phyloP scores from a whole-genome alignment of 2,113 vertebrate genomes.

The Etheostoma cragini region DNA sequence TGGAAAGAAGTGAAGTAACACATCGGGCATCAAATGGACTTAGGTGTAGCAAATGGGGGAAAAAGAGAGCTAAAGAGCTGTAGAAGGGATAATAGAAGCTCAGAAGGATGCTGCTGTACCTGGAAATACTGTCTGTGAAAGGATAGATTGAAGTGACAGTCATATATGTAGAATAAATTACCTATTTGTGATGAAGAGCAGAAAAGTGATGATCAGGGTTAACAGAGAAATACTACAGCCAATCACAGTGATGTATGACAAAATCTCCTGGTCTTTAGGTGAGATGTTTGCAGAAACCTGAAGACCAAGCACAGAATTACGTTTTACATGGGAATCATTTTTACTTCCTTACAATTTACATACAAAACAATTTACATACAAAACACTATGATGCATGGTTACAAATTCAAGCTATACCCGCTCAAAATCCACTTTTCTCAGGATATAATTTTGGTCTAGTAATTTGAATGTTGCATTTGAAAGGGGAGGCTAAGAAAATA shows the following conservation, averaged over 20 bases:
- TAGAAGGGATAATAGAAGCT: background rate
- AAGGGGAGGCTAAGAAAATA: no score
- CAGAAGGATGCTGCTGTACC: background rate
- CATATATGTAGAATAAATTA: background rate
- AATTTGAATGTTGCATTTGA: no score
- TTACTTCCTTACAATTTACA: background rate
- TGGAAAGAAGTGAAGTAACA: background rate
- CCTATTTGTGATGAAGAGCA: constrained; percentile 59
- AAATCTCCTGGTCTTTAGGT: background rate
- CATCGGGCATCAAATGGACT: background rate
- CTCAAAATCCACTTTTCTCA: no score
- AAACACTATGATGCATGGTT: background rate
- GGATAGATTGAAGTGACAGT: background rate
- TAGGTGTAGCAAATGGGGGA: background rate
- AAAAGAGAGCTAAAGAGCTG: background rate
- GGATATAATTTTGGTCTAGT: no score
- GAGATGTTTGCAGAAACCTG: constrained; percentile 1
- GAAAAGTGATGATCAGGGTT: constrained; percentile 36
- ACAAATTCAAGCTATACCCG: no score
- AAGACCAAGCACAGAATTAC: background rate
- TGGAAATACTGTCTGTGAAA: background rate
- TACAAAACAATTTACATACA: background rate
- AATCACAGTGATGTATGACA: constrained; percentile 45
- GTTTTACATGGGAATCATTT: background rate
- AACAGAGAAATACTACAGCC: constrained; percentile 64